Conservation (phyloP, 2,888 invertebrate species). For the Ferdinandea cuprea region DNA sequence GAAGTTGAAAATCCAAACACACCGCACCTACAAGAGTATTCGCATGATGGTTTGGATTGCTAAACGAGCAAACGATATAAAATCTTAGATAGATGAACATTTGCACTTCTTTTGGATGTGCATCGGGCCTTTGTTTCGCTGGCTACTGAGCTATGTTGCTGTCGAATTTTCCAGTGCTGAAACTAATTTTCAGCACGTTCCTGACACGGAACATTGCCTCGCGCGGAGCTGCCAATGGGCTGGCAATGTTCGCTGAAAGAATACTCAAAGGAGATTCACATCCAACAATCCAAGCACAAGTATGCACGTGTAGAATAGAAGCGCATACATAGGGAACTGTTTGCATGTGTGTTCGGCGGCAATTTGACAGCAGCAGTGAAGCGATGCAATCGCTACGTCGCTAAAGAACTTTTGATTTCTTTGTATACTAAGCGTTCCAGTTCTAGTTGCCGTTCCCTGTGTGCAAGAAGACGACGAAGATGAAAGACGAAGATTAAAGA, state of each 20-base stretch:
- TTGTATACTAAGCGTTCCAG: constrained; percentile 32
- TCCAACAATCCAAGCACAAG: neutral
- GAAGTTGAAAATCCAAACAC: neutral
- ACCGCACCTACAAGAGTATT: neutral
- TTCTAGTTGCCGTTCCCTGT: constrained; percentile 6
- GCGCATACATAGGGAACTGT: neutral
- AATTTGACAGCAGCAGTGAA: constrained; percentile 36
- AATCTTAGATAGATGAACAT: neutral
- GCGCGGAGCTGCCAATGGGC: constrained; percentile 10
- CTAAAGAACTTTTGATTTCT: constrained; percentile 52
- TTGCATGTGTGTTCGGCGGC: constrained; percentile 20
- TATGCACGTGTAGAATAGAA: constrained; percentile 14
- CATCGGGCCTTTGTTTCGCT: constrained; percentile 1
- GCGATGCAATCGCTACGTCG: constrained; percentile 19
- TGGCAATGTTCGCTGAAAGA: constrained; percentile 16
- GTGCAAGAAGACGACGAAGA: neutral
- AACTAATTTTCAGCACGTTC: constrained; percentile 44
- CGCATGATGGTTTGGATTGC: constrained; percentile 3
- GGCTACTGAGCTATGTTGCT: neutral
- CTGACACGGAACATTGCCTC: neutral
- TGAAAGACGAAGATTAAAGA: constrained; percentile 8
- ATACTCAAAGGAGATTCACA: constrained; percentile 12
- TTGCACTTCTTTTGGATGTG: neutral
- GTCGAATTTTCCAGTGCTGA: constrained; percentile 15
- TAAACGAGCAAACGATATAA: neutral